Base-by-base conservation (phyloP, 2,888 invertebrate species). In the Synanthedon formicaeformis region DNA sequence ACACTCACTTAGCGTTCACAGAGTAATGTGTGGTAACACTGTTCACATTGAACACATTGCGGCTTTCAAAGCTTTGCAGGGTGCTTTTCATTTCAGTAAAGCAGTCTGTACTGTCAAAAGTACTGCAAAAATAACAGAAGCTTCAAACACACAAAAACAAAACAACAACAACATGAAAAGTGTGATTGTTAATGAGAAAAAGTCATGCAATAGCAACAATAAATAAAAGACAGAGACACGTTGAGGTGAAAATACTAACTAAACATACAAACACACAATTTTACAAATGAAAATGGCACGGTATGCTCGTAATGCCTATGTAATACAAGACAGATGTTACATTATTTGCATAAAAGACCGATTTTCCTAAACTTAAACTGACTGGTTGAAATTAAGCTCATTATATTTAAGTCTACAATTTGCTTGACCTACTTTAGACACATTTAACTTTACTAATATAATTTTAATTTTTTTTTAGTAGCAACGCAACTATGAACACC, bases 41-140 rank as follows among this genome's bases (percentile, higher is more conserved):
- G 79, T 81, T 81, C 79, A 77, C 72, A 81, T 81, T 84, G 71
- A 77, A 73, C 69, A 82, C 68, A 81, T 85, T 80, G 83, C 84
- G 80, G 79, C 81, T 75, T 74, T 86, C 85, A 82, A 86, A 81
- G 71, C 78, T 84, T 78, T 84, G 84, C 60, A 78, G 66, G 65
- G 82, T 81, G 78, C 81, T 78, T 76, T 80, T 81, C 60, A 65
- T 69, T 78, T 84, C 86, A 68, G 77, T 83, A 78, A 86, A 76
- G 84, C 75, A 77, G 73, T 86, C 86, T 79, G 85, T 81, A 83
- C 84, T 85, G 78, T 86, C 83, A 84, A 84, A 86, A 82, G 79
- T 80, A 85, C 86, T 87, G 87, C 81, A 84, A 82, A 80, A 80
- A 83, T 76, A 76, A 81, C 73, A 74, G 60, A 81, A 80, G 79